Evolutionary conservation across 2,888 invertebrate species (phyloP), one percentile per base, ranked within the genome.

Genomic region (Orthosia gothica): DNA sequence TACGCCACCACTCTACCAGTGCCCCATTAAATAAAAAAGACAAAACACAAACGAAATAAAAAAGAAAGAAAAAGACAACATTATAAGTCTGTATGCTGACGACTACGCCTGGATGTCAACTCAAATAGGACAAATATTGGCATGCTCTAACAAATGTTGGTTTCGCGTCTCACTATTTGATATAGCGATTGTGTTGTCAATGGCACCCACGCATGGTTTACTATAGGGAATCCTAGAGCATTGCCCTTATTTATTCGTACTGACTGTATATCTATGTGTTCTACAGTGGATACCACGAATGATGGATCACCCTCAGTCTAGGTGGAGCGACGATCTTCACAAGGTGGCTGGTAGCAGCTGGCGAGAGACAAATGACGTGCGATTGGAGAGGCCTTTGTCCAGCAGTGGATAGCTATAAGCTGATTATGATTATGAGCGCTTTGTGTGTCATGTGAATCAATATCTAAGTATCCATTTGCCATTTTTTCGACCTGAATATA

Each of bases 131-230:
- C 66, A 50, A 70, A 79, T 55, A 81, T 76, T 81, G 58, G 66
- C 54, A 70, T 81, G 62, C 62, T 58, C 76, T 67, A 70, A 81
- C 76, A 79, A 76, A 67, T 70, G 49, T 79, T 81, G 63, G 66
- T 55, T 70, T 75, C 54, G 52, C 54, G 40, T 76, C 69, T 66
- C 16, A 58, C 65, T 76, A 67, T 79, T 79, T 79, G 81, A 70
- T 23, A 58, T 49, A 52, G 54, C 52, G 62, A 75, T 62, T 76
- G 50, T 70, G 16, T 81, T 70, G 18, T 76, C 45, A 63, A 55
- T 74, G n/a, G 20, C 64, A 54, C 76, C 81, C 76, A 75, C 81
- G 58, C 81, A 26, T 18, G 18, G 15, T 26, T 0, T 32, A 32
- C 32, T 32, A 18, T 40, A 66, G 18, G 49, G 9, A 59, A 58